Conservation (phyloP, 1,140 invertebrate species). For the Nasonia vitripennis region DNA sequence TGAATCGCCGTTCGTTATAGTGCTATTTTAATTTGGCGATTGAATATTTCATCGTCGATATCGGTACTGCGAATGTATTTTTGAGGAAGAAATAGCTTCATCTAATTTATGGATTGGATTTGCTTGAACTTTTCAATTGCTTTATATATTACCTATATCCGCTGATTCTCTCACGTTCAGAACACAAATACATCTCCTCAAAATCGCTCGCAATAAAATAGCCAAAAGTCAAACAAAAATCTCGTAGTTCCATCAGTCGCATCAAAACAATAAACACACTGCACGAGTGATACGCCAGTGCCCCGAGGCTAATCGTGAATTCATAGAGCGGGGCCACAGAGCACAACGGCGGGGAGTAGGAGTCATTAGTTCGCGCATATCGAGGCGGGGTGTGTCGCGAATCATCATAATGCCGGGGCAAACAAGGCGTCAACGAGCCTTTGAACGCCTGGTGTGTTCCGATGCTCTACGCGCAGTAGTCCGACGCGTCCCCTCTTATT, state of each 20-base stretch:
- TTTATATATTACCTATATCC: too few species aligned
- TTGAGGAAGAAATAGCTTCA: too few species aligned
- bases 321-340: constrained; percentile 29
- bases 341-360: not conserved
- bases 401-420: constrained; percentile 22
- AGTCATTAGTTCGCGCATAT: constrained; percentile 27
- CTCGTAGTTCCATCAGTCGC: not conserved
- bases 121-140: too few species aligned
- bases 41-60: too few species aligned
- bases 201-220: too few species aligned
- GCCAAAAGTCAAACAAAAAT: not conserved
- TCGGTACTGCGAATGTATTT: too few species aligned
- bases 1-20: too few species aligned
- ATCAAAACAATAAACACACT: not conserved
- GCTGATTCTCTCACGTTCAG: too few species aligned
- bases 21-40: too few species aligned
- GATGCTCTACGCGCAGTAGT: not conserved
- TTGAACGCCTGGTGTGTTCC: constrained; percentile 62
- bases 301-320: constrained; percentile 43
- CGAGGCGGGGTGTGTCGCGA: not conserved
- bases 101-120: too few species aligned
- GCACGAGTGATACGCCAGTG: not conserved
- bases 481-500: not conserved
- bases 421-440: constrained; percentile 71
- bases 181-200: too few species aligned